phyloP scores from a whole-genome alignment of 2,888 invertebrate species.

The Hetaerina titia region DNA sequence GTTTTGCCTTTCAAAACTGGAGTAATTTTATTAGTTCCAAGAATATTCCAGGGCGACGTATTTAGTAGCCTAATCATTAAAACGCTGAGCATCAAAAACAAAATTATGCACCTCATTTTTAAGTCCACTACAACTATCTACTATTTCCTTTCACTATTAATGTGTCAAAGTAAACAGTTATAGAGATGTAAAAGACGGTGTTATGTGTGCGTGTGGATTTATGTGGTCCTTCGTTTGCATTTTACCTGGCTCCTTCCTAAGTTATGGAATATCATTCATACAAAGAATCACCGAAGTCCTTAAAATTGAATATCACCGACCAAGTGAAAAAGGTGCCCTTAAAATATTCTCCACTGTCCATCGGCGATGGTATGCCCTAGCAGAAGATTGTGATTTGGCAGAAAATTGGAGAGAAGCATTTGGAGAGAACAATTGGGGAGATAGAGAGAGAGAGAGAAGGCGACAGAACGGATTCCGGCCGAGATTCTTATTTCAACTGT shows the following conservation, averaged over 20 bases:
- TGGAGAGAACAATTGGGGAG: background rate
- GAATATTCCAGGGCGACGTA: too few species aligned
- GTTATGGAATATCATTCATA: background rate
- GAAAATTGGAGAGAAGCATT: background rate
- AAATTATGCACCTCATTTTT: too few species aligned
- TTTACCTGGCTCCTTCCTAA: background rate
- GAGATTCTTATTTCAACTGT: slow-evolving; percentile 13
- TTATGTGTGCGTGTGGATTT: background rate
- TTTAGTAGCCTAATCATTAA: too few species aligned
- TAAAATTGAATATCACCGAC: background rate
- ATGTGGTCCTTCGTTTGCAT: background rate
- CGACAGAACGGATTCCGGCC: background rate
- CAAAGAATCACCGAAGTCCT: background rate
- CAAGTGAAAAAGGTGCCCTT: background rate
- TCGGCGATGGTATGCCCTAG: background rate
- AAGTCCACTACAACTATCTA: too few species aligned
- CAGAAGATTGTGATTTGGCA: background rate
- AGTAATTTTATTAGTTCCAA: too few species aligned
- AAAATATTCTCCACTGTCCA: background rate
- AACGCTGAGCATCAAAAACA: too few species aligned
- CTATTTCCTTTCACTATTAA: background rate
- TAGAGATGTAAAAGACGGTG: background rate
- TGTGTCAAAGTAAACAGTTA: background rate
- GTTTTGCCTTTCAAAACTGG: too few species aligned
- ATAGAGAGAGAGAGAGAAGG: background rate